These are phyloP conservation scores for Pluvianellus socialis DNA, from an alignment of 2,113 vertebrate genomes.

Conservation along the genomic window DNA sequence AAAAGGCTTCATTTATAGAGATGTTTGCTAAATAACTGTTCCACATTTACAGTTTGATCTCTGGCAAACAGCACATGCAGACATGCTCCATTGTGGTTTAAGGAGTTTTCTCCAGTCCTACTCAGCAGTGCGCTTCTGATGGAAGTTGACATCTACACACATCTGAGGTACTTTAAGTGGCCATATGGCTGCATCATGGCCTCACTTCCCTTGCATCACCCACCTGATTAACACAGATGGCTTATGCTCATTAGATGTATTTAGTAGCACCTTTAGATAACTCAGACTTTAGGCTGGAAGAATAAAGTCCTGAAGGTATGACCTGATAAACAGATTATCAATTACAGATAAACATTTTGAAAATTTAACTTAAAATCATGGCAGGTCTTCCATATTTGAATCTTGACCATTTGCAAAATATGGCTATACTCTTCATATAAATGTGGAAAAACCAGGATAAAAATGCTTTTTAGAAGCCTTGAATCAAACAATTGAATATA, in stretches of 20 bases:
- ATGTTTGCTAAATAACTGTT: background rate
- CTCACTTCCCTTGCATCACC: background rate
- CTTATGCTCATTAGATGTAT: background rate
- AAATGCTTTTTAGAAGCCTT: background rate
- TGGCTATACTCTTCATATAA: background rate
- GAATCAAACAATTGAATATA: background rate
- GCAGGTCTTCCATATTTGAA: background rate
- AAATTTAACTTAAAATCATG: background rate
- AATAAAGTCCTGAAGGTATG: background rate
- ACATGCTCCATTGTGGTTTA: background rate
- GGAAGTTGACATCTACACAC: background rate
- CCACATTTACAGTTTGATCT: background rate
- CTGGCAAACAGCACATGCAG: background rate
- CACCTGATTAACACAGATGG: background rate
- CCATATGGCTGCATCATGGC: background rate
- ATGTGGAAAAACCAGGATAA: background rate
- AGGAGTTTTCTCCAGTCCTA: background rate
- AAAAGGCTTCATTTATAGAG: background rate
- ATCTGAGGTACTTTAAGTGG: background rate
- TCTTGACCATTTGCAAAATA: background rate
- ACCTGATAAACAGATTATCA: fast-evolving
- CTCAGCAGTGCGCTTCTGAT: background rate
- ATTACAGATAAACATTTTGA: background rate
- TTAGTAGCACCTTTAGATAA: background rate
- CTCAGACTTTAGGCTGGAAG: background rate